These are phyloP conservation scores for Mionectes olivaceus DNA, from an alignment of 2,797 vertebrate species.

Conservation along the genomic window DNA sequence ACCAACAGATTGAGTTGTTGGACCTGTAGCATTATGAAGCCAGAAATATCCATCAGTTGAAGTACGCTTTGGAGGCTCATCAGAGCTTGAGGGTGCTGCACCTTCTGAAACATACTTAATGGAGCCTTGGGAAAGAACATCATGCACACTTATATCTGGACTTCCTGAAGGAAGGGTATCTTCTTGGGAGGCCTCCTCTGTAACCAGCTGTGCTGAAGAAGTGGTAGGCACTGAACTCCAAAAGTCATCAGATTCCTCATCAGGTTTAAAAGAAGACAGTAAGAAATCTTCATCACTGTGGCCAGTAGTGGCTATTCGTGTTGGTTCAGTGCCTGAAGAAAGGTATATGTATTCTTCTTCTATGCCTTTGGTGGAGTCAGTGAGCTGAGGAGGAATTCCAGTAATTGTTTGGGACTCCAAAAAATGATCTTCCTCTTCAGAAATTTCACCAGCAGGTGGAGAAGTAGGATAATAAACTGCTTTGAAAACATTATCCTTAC, in stretches of 20 bases:
- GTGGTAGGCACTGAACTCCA: slow-evolving; percentile 69
- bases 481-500: slow-evolving; percentile 69
- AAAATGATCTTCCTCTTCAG: slow-evolving; percentile 64
- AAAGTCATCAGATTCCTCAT: slow-evolving; percentile 63
- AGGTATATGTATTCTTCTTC: slow-evolving; percentile 68
- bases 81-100: slow-evolving; percentile 49
- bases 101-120: slow-evolving; percentile 66
- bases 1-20: neutral
- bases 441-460: slow-evolving; percentile 59
- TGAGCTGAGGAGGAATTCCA: slow-evolving; percentile 44
- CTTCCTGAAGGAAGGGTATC: slow-evolving; percentile 71
- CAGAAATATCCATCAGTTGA: slow-evolving; percentile 46
- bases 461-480: slow-evolving; percentile 68
- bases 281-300: slow-evolving; percentile 68
- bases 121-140: slow-evolving; percentile 55
- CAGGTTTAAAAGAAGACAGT: slow-evolving; percentile 64
- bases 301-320: slow-evolving; percentile 67
- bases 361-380: slow-evolving; percentile 42
- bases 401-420: slow-evolving; percentile 63
- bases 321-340: slow-evolving; percentile 66
- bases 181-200: slow-evolving; percentile 65
- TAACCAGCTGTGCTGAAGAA: slow-evolving; percentile 42
- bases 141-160: slow-evolving; percentile 58
- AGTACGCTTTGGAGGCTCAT: slow-evolving; percentile 38
- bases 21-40: slow-evolving; percentile 29